A percentile compares a stretch with the other conserved stretches of the same genome.
Conservation (phyloP, 2,888 invertebrate genomes). For the Brassicogethes aeneus region DNA sequence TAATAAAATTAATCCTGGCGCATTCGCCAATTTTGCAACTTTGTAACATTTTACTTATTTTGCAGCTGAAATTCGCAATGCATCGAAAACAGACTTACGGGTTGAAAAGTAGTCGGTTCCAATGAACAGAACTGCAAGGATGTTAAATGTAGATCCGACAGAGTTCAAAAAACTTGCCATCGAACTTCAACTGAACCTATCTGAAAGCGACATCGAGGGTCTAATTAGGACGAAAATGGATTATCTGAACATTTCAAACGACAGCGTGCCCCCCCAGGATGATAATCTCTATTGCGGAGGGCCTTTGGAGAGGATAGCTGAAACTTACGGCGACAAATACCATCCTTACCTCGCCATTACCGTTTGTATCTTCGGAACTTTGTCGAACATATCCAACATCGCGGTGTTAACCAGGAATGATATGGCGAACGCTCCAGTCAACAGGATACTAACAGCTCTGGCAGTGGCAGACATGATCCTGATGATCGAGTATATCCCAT, state of each 20-base stretch:
- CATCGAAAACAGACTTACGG: too few species aligned
- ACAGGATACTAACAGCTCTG: slow-evolving; percentile 73
- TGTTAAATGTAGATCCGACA: background rate
- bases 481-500: slow-evolving; percentile 79
- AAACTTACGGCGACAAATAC: slow-evolving; percentile 53
- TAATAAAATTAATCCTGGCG: too few species aligned
- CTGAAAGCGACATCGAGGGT: slow-evolving; percentile 1
- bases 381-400: slow-evolving; percentile 81
- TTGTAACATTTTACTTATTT: too few species aligned
- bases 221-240: slow-evolving; percentile 2
- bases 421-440: slow-evolving; percentile 75
- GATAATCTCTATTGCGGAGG: slow-evolving; percentile 21
- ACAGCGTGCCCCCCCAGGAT: background rate
- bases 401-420: slow-evolving; percentile 77
- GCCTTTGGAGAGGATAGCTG: slow-evolving; percentile 42
- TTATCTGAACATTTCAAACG: slow-evolving; percentile 2
- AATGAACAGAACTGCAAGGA: too few species aligned
- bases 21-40: too few species aligned
- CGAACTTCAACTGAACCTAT: slow-evolving; percentile 5
- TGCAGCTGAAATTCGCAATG: too few species aligned
- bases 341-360: slow-evolving; percentile 79
- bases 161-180: background rate
- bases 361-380: slow-evolving; percentile 78
- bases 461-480: slow-evolving; percentile 86
- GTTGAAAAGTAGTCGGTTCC: too few species aligned